These are phyloP conservation scores for Mamestra configurata DNA, from an alignment of 1,140 invertebrate species.

Conservation along the genomic window DNA sequence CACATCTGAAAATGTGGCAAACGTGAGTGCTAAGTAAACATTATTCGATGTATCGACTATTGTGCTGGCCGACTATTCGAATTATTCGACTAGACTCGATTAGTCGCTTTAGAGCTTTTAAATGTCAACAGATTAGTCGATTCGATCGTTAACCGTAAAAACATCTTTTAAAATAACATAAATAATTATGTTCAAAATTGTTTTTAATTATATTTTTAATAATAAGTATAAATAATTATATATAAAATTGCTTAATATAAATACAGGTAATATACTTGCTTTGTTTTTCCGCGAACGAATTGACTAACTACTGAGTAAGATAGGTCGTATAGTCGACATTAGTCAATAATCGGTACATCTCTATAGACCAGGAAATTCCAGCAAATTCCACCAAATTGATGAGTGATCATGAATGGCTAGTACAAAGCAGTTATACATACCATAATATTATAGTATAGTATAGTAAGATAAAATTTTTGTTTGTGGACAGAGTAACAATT, in stretches of 20 bases:
- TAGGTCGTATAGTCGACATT: conserved; percentile 29
- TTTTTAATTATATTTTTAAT: background rate
- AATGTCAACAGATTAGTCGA: conserved; percentile 39
- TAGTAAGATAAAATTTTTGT: background rate
- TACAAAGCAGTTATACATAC: conserved; percentile 79
- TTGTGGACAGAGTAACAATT: background rate
- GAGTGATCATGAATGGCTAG: conserved; percentile 60
- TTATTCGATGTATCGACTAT: conserved; percentile 51
- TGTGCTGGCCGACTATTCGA: conserved; percentile 37
- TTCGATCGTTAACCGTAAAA: conserved; percentile 8
- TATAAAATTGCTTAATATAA: background rate
- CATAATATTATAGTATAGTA: conserved; percentile 17
- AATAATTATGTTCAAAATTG: background rate
- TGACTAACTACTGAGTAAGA: conserved; percentile 33
- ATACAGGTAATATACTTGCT: conserved; percentile 33
- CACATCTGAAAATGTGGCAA: conserved; percentile 83
- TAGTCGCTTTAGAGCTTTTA: background rate
- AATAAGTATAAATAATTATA: background rate
- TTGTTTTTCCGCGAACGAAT: conserved; percentile 33
- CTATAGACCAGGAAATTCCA: conserved; percentile 75
- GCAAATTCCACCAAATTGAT: conserved; percentile 73
- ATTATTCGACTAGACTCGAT: background rate
- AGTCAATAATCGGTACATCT: conserved; percentile 48
- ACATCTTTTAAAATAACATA: background rate
- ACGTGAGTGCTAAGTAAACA: conserved; percentile 67